Evolutionary conservation across 2,888 invertebrate genomes (phyloP), one percentile per base, ranked within the genome.

Genomic region (Mantis religiosa): DNA sequence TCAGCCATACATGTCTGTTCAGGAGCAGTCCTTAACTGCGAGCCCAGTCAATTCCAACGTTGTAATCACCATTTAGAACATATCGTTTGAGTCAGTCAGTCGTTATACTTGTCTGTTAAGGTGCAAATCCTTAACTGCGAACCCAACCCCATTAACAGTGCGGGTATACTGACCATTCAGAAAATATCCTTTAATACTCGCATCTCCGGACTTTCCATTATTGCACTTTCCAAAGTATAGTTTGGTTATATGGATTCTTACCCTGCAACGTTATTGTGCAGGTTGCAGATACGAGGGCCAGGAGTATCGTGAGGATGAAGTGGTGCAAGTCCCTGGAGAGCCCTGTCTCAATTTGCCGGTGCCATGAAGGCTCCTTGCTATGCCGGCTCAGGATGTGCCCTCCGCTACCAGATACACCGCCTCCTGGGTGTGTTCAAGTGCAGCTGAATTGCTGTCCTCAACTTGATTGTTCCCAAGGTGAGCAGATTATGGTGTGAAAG

Each of bases 381-480:
- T 98, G 98, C 93, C 95, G 96, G 88, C 94, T 97, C 90, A 95
- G 97, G 90, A 95, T 97, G 15, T 98, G 98, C 92, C 96, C 96
- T 8, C 94, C 95, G 91, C 94, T 96, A 92, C 96, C 97, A 20
- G 95, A 96, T 92, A 96, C 97, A 47, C 96, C 96, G 90, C 97
- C 97, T 6, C 93, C 95, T 28, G 96, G 96, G 88, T 97, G 97
- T 93, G 95, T 96, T 89, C 91, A 96, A 83, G 94, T 96, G 85
- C 96, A 96, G 90, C 95, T 95, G 89, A 94, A 95, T 87, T 98
- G 98, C 93, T 98, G 98, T 92, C 95, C 97, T 0, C 96, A 97
- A 92, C 93, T 98, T 91, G 95, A 96, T 88, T 98, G 98, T 92
- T 95, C 92, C 91, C 91, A 93, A 91, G 91, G 95, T 25, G 25